A percentile compares a stretch with the other conserved stretches of the same genome.
Evolutionary conservation across 1,140 invertebrate genomes (phyloP).

Genomic region (Mycetomoellerius zeteki): DNA sequence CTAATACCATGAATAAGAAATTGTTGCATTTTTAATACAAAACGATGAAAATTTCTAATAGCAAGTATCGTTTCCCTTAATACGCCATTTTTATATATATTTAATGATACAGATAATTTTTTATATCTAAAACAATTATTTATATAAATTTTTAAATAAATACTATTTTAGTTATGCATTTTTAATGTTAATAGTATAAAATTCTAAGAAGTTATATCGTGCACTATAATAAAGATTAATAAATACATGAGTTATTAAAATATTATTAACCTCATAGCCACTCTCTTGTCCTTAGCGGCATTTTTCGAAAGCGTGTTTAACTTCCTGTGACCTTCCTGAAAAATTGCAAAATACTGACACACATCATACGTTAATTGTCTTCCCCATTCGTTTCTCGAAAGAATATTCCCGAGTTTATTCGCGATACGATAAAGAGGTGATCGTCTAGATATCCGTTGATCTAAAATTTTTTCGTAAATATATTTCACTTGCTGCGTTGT

Average conservation of each 20-base stretch:
- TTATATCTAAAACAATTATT: slow-evolving; percentile 25
- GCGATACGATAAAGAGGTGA: slow-evolving; percentile 48
- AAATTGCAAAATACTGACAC: slow-evolving; percentile 50
- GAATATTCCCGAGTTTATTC: slow-evolving; percentile 47
- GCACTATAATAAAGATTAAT: background rate
- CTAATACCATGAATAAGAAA: slow-evolving; percentile 53
- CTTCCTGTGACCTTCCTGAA: slow-evolving; percentile 46
- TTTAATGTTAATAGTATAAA: background rate
- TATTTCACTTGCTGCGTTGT: slow-evolving; percentile 33
- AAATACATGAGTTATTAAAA: background rate
- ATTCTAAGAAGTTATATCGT: background rate
- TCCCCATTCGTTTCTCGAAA: slow-evolving; percentile 55
- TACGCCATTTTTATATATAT: slow-evolving; percentile 56
- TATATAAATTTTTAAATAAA: slow-evolving; percentile 2
- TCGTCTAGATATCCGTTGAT: slow-evolving; percentile 23
- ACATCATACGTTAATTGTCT: slow-evolving; percentile 46
- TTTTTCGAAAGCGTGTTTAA: background rate
- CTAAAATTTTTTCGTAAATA: slow-evolving; percentile 55
- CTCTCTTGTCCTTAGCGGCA: background rate
- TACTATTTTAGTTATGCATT: background rate
- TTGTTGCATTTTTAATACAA: slow-evolving; percentile 22
- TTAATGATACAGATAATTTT: slow-evolving; percentile 50
- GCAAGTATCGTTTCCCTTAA: slow-evolving; percentile 28
- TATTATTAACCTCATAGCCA: slow-evolving; percentile 37
- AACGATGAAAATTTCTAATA: slow-evolving; percentile 58